Conservation (phyloP, 2,797 vertebrate species). For the Gambusia yucatana region DNA sequence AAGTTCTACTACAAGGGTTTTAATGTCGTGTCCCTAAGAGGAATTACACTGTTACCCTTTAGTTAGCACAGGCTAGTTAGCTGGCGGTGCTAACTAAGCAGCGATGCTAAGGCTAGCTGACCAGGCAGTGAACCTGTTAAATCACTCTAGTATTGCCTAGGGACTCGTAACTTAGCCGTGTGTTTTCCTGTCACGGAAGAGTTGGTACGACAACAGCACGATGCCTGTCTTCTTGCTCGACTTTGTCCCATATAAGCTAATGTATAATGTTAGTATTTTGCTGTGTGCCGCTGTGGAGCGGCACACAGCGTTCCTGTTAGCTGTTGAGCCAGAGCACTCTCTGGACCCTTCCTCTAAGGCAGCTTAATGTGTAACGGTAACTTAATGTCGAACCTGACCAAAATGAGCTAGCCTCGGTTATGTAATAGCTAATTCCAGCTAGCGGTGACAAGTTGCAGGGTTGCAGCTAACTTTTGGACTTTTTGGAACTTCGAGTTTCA, state of each 20-base stretch:
- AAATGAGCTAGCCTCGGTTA: not conserved
- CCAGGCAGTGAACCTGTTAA: slow-evolving; percentile 61
- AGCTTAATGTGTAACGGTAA: slow-evolving; percentile 33
- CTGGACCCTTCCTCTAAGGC: slow-evolving; percentile 34
- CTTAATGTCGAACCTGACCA: not conserved
- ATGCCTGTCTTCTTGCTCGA: not conserved
- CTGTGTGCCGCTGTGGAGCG: slow-evolving; percentile 48
- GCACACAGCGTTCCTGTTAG: slow-evolving; percentile 58
- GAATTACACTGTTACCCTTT: slow-evolving; percentile 44
- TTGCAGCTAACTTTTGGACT: slow-evolving; percentile 20
- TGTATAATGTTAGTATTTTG: slow-evolving; percentile 38
- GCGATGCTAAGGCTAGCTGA: slow-evolving; percentile 67
- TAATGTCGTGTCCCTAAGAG: not conserved
- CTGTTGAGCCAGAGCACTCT: slow-evolving; percentile 30
- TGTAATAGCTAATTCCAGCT: slow-evolving; percentile 2
- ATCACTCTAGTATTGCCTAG: slow-evolving; percentile 35
- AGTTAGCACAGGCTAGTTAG: slow-evolving; percentile 64
- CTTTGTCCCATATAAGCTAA: not conserved
- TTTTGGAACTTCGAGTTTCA: slow-evolving; percentile 10
- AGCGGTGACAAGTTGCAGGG: not conserved
- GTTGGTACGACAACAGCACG: too few relatives aligned
- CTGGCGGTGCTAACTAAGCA: slow-evolving; percentile 59
- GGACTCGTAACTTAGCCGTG: slow-evolving; percentile 10
- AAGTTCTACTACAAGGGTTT: slow-evolving; percentile 11
- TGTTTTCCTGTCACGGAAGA: not conserved